phyloP scores from a whole-genome alignment of 2,888 invertebrate species.

The Helicoverpa assulta region DNA sequence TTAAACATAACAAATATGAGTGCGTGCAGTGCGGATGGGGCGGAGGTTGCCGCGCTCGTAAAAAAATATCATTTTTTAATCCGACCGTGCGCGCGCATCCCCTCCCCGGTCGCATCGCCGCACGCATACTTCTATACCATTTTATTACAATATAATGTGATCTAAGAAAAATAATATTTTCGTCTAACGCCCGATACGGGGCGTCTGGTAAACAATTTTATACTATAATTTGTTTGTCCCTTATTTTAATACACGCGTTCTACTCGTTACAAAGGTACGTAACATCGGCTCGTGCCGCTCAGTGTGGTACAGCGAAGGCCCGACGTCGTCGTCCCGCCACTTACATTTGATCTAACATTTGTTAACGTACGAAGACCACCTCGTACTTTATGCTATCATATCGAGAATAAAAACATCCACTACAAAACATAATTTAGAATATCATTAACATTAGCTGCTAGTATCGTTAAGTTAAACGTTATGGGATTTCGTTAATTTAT shows the following conservation, averaged over 20 bases:
- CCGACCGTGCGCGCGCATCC: constrained; percentile 68
- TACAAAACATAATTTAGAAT: constrained; percentile 87
- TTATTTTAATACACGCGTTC: constrained; percentile 82
- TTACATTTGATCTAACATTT: constrained; percentile 60
- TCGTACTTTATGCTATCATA: constrained; percentile 69
- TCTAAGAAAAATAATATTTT: constrained; percentile 91
- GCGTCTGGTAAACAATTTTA: constrained; percentile 88
- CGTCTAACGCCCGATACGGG: constrained; percentile 84
- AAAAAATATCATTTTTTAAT: constrained; percentile 85
- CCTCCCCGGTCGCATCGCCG: constrained; percentile 58
- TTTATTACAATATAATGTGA: constrained; percentile 90
- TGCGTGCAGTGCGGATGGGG: constrained; percentile 61
- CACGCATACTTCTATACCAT: constrained; percentile 82
- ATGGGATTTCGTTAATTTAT: constrained; percentile 71
- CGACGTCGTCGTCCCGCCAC: constrained; percentile 63
- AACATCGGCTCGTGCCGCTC: constrained; percentile 68
- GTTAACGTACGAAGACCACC: constrained; percentile 64
- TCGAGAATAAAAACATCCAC: constrained; percentile 82
- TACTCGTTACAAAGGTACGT: constrained; percentile 77
- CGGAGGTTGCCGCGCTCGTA: constrained; percentile 76
- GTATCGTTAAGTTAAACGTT: constrained; percentile 63
- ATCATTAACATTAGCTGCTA: constrained; percentile 73
- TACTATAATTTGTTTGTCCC: constrained; percentile 88
- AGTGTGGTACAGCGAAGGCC: constrained; percentile 71
- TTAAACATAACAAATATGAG: constrained; percentile 89